Conservation (phyloP, 2,797 vertebrate genomes). For the Pelobates cultripes region DNA sequence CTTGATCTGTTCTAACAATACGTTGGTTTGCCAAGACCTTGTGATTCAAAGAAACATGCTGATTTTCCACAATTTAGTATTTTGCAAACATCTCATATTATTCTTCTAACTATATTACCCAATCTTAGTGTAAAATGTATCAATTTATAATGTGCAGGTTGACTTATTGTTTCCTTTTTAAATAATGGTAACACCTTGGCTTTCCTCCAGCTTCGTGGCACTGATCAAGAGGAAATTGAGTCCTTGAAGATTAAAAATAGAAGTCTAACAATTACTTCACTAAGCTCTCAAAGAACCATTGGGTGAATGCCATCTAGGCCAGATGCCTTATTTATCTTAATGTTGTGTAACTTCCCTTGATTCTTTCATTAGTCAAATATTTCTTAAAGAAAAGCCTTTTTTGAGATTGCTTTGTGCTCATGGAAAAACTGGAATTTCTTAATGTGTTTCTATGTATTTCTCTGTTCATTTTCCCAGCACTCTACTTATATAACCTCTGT, state of each 20-base stretch:
- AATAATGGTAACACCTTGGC: neutral
- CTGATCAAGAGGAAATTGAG: neutral
- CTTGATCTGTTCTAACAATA: neutral
- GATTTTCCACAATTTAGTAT: neutral
- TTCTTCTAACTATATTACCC: neutral
- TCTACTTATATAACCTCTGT: too few species aligned
- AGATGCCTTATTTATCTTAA: conserved; percentile 5
- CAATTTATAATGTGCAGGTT: neutral
- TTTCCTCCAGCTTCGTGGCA: neutral
- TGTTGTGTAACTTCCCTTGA: neutral
- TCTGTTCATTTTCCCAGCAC: too few species aligned
- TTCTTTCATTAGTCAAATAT: neutral
- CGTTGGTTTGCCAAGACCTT: neutral
- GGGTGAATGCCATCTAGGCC: conserved; percentile 7
- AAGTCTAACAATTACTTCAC: conserved; percentile 4
- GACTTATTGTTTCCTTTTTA: neutral
- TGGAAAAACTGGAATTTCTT: too few species aligned
- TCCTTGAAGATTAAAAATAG: conserved; percentile 14
- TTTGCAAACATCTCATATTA: neutral
- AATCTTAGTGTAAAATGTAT: neutral
- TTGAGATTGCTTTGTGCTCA: neutral
- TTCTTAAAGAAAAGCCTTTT: neutral
- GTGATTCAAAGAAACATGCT: neutral
- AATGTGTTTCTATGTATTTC: too few species aligned
- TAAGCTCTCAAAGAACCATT: neutral